Conservation (phyloP, 2,888 invertebrate genomes). For the Acronicta leporina region DNA sequence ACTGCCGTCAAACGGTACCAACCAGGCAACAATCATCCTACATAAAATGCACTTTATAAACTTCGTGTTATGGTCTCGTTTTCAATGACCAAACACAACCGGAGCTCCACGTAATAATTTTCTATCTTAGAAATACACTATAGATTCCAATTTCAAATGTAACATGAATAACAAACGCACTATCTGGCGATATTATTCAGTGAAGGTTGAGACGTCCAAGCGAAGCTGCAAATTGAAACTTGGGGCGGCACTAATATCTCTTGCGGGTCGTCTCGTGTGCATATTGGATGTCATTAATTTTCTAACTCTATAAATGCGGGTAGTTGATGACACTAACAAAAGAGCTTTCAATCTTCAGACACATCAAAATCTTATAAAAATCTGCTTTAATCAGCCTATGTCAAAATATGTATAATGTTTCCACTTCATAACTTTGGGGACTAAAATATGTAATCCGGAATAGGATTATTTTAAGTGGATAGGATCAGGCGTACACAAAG, state of each 20-base stretch:
- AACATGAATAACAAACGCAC: slow-evolving; percentile 73
- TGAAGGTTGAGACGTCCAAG: slow-evolving; percentile 82
- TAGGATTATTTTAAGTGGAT: too few species aligned
- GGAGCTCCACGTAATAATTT: slow-evolving; percentile 58
- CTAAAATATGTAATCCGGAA: too few species aligned
- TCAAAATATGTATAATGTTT: too few species aligned
- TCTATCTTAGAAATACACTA: slow-evolving; percentile 63
- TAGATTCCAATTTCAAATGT: slow-evolving; percentile 71
- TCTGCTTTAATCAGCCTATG: too few species aligned
- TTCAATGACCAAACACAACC: slow-evolving; percentile 46
- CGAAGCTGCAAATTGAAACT: slow-evolving; percentile 85
- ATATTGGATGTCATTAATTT: slow-evolving; percentile 60
- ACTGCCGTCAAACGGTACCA: slow-evolving; percentile 86
- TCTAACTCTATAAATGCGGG: slow-evolving; percentile 15
- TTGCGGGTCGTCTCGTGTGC: slow-evolving; percentile 55
- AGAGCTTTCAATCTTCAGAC: neutral
- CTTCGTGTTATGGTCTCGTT: slow-evolving; percentile 62
- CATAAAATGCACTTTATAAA: slow-evolving; percentile 64
- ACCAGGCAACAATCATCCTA: slow-evolving; percentile 51
- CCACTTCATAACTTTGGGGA: too few species aligned
- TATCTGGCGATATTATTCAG: slow-evolving; percentile 73
- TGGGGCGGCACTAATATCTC: slow-evolving; percentile 76
- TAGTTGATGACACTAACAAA: slow-evolving; percentile 4
- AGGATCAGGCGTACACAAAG: too few species aligned
- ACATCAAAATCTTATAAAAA: too few species aligned